phyloP scores from a whole-genome alignment of 2,888 invertebrate genomes.

The Hemaris fuciformis region DNA sequence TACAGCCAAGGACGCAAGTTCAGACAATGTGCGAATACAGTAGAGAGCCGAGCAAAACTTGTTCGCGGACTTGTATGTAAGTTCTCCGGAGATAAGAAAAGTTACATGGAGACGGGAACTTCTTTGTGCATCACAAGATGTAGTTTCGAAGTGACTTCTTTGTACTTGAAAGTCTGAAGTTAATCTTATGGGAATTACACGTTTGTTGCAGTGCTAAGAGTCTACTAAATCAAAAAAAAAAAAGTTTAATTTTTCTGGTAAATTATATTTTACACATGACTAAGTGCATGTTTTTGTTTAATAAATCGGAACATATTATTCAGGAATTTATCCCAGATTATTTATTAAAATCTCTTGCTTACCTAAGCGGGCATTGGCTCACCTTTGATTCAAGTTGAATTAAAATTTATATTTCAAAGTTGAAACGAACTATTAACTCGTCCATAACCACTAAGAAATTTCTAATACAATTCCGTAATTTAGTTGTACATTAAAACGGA shows the following conservation, averaged over 20 bases:
- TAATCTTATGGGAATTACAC: not conserved
- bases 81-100: not conserved
- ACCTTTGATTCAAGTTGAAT: too few relatives aligned
- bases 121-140: not conserved
- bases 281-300: too few relatives aligned
- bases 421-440: not conserved
- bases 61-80: not conserved
- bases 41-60: not conserved
- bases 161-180: not conserved
- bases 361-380: too few relatives aligned
- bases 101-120: not conserved
- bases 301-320: too few relatives aligned
- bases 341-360: too few relatives aligned
- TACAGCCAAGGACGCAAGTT: conserved; percentile 9
- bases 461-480: not conserved
- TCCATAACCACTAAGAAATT: not conserved
- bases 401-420: too few relatives aligned
- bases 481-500: not conserved
- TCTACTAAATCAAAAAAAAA: too few relatives aligned
- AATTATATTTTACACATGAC: too few relatives aligned
- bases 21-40: not conserved
- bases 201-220: not conserved
- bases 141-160: not conserved
- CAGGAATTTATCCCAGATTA: too few relatives aligned
- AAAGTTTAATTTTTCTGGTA: too few relatives aligned